phyloP scores from a whole-genome alignment of 1,140 invertebrate species.

The Scaptomyza pallida region DNA sequence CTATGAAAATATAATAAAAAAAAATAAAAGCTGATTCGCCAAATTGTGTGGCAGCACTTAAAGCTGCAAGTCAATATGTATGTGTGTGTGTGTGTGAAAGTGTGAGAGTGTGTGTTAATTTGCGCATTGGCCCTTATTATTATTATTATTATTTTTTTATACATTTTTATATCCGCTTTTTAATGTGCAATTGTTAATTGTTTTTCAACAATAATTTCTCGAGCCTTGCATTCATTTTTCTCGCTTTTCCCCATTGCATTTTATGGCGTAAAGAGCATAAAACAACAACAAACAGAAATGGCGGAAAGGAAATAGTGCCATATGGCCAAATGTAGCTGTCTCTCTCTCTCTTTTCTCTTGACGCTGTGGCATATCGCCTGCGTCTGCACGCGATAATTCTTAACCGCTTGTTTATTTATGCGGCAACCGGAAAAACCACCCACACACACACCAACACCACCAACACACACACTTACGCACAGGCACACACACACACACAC shows the following conservation, averaged over 20 bases:
- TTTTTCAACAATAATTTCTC: constrained; percentile 72
- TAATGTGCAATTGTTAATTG: constrained; percentile 75
- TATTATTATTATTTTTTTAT: constrained; percentile 5
- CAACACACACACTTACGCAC: constrained; percentile 2
- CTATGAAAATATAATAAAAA: constrained; percentile 55
- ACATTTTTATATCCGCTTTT: constrained; percentile 33
- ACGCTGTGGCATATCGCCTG: constrained; percentile 31
- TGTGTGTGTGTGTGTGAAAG: background rate
- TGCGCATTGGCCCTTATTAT: constrained; percentile 27
- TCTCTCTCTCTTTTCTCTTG: background rate
- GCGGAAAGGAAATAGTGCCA: constrained; percentile 54
- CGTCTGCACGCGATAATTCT: constrained; percentile 66
- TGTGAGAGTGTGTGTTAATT: constrained; percentile 44
- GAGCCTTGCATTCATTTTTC: background rate
- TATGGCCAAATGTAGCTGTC: constrained; percentile 23
- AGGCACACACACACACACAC: constrained; percentile 19
- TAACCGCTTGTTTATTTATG: constrained; percentile 80
- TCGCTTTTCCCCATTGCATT: constrained; percentile 52
- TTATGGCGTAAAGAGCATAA: constrained; percentile 40
- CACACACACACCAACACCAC: constrained; percentile 21
- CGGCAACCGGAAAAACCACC: constrained; percentile 66
- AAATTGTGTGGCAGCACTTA: constrained; percentile 22
- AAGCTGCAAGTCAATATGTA: constrained; percentile 20
- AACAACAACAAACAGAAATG: background rate
- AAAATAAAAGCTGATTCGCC: constrained; percentile 2